Percentiles rank a stretch among this genome's conserved stretches.
Conservation (phyloP, 2,797 vertebrate genomes). For the Acestrorhynchus altus region DNA sequence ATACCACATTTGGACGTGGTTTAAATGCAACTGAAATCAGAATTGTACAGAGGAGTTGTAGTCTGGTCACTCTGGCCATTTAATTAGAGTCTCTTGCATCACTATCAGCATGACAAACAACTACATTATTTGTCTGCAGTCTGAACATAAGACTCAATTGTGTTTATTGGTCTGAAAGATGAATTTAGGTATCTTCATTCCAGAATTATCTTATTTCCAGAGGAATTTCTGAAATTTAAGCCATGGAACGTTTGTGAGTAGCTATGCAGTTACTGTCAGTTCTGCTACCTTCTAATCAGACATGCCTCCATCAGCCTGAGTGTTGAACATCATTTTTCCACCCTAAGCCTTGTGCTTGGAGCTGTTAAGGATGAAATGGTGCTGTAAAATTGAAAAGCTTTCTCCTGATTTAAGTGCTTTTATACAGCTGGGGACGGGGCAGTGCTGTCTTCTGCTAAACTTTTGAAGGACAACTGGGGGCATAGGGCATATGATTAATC, state of each 20-base stretch:
- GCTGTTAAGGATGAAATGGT: slow-evolving; percentile 43
- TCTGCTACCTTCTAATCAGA: slow-evolving; percentile 8
- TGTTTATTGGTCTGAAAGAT: not conserved
- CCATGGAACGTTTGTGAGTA: slow-evolving; percentile 31
- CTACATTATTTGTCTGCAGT: too few relatives aligned
- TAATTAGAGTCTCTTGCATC: too few relatives aligned
- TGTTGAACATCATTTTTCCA: slow-evolving; percentile 10
- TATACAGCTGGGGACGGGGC: slow-evolving; percentile 1
- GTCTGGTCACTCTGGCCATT: too few relatives aligned
- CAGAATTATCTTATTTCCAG: not conserved
- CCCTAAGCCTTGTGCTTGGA: slow-evolving; percentile 4
- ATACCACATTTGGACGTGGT: too few relatives aligned
- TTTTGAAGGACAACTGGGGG: not conserved
- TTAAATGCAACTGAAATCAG: too few relatives aligned
- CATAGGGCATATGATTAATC: not conserved
- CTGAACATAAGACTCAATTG: not conserved
- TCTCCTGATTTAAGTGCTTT: slow-evolving; percentile 38
- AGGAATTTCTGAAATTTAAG: slow-evolving; percentile 22
- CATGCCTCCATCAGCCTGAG: not conserved
- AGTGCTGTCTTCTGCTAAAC: slow-evolving; percentile 6
- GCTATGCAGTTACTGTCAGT: slow-evolving; percentile 45
- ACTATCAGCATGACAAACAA: too few relatives aligned
- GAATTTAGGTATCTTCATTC: too few relatives aligned
- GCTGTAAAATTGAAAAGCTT: slow-evolving; percentile 44
- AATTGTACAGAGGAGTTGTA: too few relatives aligned